phyloP scores from a whole-genome alignment of 2,797 vertebrate species.

The Poeciliopsis turneri region DNA sequence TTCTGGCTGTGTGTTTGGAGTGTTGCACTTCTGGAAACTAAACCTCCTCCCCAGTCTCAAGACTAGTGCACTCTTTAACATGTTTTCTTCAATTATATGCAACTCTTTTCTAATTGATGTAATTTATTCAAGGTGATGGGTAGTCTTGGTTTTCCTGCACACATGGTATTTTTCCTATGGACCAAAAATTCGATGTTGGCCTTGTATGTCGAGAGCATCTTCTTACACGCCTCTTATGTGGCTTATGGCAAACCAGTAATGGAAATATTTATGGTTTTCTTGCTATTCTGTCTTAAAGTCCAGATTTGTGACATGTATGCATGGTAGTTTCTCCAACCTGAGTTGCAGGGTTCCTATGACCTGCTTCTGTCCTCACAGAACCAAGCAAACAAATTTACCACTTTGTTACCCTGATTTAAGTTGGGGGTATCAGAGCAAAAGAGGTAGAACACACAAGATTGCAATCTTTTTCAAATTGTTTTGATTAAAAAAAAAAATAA shows the following conservation, averaged over 20 bases:
- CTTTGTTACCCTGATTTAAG: neutral
- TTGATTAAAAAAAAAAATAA: neutral
- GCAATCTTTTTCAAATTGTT: neutral
- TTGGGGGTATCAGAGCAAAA: neutral
- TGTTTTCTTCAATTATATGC: neutral
- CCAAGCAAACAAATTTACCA: neutral
- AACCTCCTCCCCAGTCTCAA: neutral
- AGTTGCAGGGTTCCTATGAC: neutral
- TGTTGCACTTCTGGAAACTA: neutral
- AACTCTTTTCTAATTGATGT: neutral
- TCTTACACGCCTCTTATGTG: neutral
- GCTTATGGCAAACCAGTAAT: neutral
- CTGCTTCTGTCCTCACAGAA: neutral
- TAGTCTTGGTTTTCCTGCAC: neutral
- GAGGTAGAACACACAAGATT: neutral
- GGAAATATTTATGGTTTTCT: neutral
- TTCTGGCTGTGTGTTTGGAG: neutral
- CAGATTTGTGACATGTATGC: neutral
- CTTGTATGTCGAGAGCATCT: neutral
- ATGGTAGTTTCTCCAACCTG: neutral
- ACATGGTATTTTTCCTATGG: neutral
- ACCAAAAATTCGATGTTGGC: no score
- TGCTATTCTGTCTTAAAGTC: neutral
- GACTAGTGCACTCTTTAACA: no score
- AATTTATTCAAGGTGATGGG: neutral